These are phyloP conservation scores for Proterorhinus semilunaris DNA, from an alignment of 2,113 vertebrate species.

Conservation along the genomic window DNA sequence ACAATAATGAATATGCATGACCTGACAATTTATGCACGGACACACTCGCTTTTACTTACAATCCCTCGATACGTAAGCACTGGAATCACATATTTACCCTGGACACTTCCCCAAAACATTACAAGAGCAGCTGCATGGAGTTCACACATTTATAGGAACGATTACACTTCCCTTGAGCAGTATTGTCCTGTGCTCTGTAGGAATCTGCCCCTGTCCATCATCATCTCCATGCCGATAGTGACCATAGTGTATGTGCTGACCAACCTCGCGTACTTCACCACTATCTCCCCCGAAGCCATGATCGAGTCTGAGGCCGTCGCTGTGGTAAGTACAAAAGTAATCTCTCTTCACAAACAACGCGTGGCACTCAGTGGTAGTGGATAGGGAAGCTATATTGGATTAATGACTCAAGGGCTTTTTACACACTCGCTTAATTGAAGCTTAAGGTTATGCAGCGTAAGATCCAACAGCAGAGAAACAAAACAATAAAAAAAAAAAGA, in stretches of 20 bases:
- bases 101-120: neutral
- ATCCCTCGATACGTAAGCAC: neutral
- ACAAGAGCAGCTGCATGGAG: conserved; percentile 5
- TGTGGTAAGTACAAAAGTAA: conserved; percentile 60
- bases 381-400: neutral
- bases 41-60: neutral
- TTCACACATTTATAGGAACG: neutral
- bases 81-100: neutral
- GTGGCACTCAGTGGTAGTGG: too few relatives aligned
- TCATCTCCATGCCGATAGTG: conserved; percentile 78
- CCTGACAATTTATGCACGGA: neutral
- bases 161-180: neutral
- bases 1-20: neutral
- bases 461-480: too few relatives aligned
- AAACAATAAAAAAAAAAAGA: too few relatives aligned
- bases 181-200: conserved; percentile 27
- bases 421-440: too few relatives aligned
- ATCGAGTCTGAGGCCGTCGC: conserved; percentile 71
- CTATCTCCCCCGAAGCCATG: conserved; percentile 71
- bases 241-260: conserved; percentile 77
- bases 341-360: too few relatives aligned
- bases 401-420: too few relatives aligned
- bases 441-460: too few relatives aligned
- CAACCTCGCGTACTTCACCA: conserved; percentile 79
- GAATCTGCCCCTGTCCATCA: conserved; percentile 74